Base-by-base conservation (phyloP, 2,888 invertebrate genomes). In the Pseudolycoriella hygida region DNA sequence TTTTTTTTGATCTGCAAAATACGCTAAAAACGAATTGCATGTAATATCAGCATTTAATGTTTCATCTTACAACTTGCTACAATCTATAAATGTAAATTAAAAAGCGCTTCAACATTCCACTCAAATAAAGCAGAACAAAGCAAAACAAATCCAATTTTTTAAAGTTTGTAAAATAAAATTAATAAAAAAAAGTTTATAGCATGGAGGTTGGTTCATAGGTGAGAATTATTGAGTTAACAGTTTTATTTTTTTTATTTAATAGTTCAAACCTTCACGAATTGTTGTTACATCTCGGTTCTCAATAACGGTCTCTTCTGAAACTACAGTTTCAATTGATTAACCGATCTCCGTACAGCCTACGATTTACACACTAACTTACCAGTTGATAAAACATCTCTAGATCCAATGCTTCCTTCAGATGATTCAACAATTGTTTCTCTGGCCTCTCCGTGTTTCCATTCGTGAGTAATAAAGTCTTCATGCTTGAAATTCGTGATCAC, bases 401-500 rank as follows among this genome's bases (percentile, higher is more conserved):
- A 19, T 37, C 34, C 34, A 6, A 37, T 20, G 19, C 14, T 44
- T 34, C 15, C 34, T 14, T 34, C 34, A 34, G 34, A 34, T 6
- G 6, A 11, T 12, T 34, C 34, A 14, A 34, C 34, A 34, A 34
- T 34, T 34, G 3, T 34, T 60, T 64, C 64, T 62, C 67, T 66
- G 51, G 60, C 52, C 15, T 46, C 57, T 44, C 64, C 60, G 52
- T 64, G 60, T 69, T 86, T 86, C 86, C 87, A 87, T 57, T 80
- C 77, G 48, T 78, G 75, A 40, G 80, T 76, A 50, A 79, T 76
- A 59, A 88, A 88, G 64, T 88, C 88, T 64, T 86, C 83, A 2
- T 84, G 84, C 48, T 76, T 77, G 57, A 88, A 84, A 55, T 82
- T 77, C 2, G 80, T 77, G 52, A 88, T 81, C 17, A 87, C 80